phyloP scores from a whole-genome alignment of 2,888 invertebrate genomes.

The Platycheirus rosarum region DNA sequence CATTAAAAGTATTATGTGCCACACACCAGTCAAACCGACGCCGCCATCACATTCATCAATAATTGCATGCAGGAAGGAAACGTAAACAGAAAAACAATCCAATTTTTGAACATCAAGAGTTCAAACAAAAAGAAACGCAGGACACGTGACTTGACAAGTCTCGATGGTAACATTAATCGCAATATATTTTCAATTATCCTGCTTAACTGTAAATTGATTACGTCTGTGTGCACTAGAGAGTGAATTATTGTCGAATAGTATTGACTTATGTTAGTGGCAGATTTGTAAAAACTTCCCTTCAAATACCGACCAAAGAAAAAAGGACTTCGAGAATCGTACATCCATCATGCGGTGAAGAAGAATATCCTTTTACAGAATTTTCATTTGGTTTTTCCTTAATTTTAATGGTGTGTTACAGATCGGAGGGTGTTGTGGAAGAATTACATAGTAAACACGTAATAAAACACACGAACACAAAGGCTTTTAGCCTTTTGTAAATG shows the following conservation, averaged over 20 bases:
- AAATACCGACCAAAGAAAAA: slow-evolving; percentile 6
- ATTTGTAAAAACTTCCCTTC: slow-evolving; percentile 42
- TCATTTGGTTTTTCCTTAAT: slow-evolving; percentile 66
- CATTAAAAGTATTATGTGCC: slow-evolving; percentile 62
- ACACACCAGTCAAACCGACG: slow-evolving; percentile 26
- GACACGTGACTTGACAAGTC: slow-evolving; percentile 73
- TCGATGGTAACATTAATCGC: slow-evolving; percentile 73
- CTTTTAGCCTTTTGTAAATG: slow-evolving; percentile 36
- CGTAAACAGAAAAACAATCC: slow-evolving; percentile 7
- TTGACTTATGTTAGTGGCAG: slow-evolving; percentile 56
- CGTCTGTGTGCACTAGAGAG: slow-evolving; percentile 40
- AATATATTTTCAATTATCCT: slow-evolving; percentile 74
- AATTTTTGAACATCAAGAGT: slow-evolving; percentile 22
- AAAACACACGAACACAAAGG: slow-evolving; percentile 44
- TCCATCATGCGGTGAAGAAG: slow-evolving; percentile 52
- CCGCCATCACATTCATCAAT: slow-evolving; percentile 26
- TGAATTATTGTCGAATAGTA: slow-evolving; percentile 11
- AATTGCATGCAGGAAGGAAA: slow-evolving; percentile 34
- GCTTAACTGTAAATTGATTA: slow-evolving; percentile 72
- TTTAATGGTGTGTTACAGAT: slow-evolving; percentile 54
- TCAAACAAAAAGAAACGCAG: slow-evolving; percentile 11
- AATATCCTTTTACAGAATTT: slow-evolving; percentile 54
- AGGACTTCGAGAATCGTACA: slow-evolving; percentile 26
- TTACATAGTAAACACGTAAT: slow-evolving; percentile 63
- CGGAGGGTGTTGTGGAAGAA: slow-evolving; percentile 20